phyloP scores from a whole-genome alignment of 1,140 invertebrate genomes.

The Calycopis cecrops region DNA sequence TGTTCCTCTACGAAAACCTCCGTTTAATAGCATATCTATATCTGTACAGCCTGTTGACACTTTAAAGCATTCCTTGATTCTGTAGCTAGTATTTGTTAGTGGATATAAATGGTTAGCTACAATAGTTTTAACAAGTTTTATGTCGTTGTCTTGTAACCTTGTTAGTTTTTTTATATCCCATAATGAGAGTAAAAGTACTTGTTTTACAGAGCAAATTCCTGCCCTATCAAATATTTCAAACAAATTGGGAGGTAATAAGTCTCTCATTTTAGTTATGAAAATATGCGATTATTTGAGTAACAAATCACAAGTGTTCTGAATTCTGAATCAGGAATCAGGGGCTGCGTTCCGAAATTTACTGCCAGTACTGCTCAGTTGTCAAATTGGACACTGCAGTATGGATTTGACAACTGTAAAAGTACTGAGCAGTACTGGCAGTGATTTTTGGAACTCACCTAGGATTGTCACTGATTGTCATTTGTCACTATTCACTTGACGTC shows the following conservation, averaged over 20 bases:
- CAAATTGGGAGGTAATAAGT: constrained; percentile 42
- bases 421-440: too few species aligned
- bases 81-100: constrained; percentile 24
- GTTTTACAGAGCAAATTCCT: constrained; percentile 42
- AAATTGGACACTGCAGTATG: too few species aligned
- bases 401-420: too few species aligned
- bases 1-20: constrained; percentile 83
- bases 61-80: constrained; percentile 26
- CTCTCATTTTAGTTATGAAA: constrained; percentile 16
- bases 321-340: too few species aligned
- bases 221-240: constrained; percentile 48
- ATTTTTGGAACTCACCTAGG: too few species aligned
- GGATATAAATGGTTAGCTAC: constrained; percentile 35
- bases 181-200: constrained; percentile 47
- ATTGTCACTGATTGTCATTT: too few species aligned
- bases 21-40: constrained; percentile 79
- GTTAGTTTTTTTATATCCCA: constrained; percentile 57
- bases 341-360: too few species aligned
- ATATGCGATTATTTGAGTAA: too few species aligned
- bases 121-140: constrained; percentile 46
- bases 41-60: constrained; percentile 78
- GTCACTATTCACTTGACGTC: too few species aligned
- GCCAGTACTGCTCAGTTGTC: too few species aligned
- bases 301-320: too few species aligned
- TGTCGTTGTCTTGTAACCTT: constrained; percentile 44